A percentile compares a stretch with the other conserved stretches of the same genome.
Conservation (phyloP, 2,113 vertebrate genomes). For the Eira barbara region DNA sequence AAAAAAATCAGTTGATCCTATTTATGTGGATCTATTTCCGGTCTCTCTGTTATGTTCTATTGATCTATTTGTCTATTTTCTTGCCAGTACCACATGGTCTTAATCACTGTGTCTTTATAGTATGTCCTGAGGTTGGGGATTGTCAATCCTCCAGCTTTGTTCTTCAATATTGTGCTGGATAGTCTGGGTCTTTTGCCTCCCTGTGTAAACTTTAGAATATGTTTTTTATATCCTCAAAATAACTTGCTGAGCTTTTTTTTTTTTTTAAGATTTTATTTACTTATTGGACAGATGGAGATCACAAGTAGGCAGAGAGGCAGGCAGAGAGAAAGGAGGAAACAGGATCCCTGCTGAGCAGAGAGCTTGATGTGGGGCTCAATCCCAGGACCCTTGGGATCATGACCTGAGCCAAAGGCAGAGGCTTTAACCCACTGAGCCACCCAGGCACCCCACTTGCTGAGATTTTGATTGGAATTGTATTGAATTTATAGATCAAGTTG, state of each 20-base stretch:
- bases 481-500: not conserved
- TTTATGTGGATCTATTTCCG: not conserved
- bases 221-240: not conserved
- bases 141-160: not conserved
- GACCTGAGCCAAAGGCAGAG: too few species aligned
- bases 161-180: not conserved
- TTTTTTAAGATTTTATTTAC: too few species aligned
- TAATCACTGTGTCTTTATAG: not conserved
- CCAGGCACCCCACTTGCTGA: not conserved
- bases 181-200: not conserved
- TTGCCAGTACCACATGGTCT: not conserved
- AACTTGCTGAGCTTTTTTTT: not conserved
- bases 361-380: too few species aligned
- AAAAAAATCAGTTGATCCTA: not conserved
- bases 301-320: too few species aligned
- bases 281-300: too few species aligned
- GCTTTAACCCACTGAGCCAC: too few species aligned
- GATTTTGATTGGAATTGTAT: not conserved
- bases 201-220: not conserved
- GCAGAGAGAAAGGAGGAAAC: too few species aligned
- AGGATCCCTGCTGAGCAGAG: too few species aligned
- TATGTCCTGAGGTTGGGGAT: not conserved
- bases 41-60: not conserved
- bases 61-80: not conserved
- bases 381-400: too few species aligned